Conservation (phyloP, 2,113 vertebrate genomes). For the Polypterus bichir region DNA sequence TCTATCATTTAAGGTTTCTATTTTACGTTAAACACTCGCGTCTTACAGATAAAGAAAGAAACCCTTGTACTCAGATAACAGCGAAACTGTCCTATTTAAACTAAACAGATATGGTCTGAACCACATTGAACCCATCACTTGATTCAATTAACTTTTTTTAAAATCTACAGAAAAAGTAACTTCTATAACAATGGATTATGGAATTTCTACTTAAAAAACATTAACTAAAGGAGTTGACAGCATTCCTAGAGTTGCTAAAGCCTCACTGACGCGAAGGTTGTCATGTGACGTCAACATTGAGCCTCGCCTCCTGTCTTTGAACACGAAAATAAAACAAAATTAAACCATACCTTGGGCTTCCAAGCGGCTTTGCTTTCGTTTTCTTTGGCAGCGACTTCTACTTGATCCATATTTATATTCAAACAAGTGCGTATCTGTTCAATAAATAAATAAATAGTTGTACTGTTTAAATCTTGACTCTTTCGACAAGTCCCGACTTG, state of each 20-base stretch:
- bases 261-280: neutral
- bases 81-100: too few relatives aligned
- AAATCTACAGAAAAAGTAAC: too few relatives aligned
- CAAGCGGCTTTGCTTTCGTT: slow-evolving; percentile 26
- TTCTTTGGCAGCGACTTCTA: slow-evolving; percentile 34
- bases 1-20: too few relatives aligned
- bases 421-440: neutral
- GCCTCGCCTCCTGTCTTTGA: neutral
- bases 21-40: too few relatives aligned
- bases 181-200: too few relatives aligned
- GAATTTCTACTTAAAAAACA: neutral
- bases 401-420: slow-evolving; percentile 44
- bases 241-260: neutral
- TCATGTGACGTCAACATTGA: neutral
- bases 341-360: slow-evolving; percentile 35
- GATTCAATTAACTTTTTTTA: too few relatives aligned
- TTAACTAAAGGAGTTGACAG: neutral
- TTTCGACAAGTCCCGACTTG: neutral
- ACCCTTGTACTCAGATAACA: too few relatives aligned
- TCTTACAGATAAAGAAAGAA: too few relatives aligned
- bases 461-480: slow-evolving; percentile 5
- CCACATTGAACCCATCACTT: too few relatives aligned
- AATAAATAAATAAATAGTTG: slow-evolving; percentile 3
- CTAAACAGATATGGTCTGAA: too few relatives aligned
- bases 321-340: neutral